Evolutionary conservation across 1,140 invertebrate genomes (phyloP).

Genomic region (Magallana ariakensis): DNA sequence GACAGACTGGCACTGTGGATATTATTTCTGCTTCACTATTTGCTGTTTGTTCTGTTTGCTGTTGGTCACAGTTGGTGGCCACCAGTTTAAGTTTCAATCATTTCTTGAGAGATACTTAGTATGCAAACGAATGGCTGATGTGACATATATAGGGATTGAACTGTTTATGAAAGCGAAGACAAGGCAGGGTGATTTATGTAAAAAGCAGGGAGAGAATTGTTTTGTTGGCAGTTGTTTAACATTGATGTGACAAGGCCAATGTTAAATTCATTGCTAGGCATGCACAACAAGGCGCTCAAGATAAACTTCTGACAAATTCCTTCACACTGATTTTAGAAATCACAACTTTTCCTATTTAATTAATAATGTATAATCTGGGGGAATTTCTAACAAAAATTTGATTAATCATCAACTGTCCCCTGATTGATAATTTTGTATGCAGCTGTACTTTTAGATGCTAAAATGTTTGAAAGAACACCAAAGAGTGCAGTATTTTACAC

Average conservation of each 20-base stretch:
- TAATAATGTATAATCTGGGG: not conserved
- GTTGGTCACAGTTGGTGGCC: constrained; percentile 13
- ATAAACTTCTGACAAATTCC: constrained; percentile 23
- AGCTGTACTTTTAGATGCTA: not conserved
- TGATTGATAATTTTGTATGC: constrained; percentile 17
- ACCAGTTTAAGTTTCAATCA: not conserved
- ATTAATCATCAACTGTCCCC: not conserved
- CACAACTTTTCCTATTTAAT: not conserved
- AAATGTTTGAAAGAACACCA: not conserved
- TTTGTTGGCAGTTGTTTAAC: constrained; percentile 7
- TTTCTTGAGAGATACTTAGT: not conserved
- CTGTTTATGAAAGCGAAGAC: constrained; percentile 6
- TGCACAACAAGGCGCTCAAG: not conserved
- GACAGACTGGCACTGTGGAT: not conserved
- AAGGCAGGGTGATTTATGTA: constrained; percentile 4
- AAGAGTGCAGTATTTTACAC: not conserved
- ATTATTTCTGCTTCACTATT: not conserved
- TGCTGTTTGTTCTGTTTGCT: not conserved
- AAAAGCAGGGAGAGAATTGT: not conserved
- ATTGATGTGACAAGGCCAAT: constrained; percentile 20
- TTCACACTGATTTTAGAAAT: constrained; percentile 27
- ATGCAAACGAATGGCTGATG: constrained; percentile 16
- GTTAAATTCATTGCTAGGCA: not conserved
- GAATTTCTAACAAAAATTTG: constrained; percentile 13
- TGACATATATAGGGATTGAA: constrained; percentile 34